These are phyloP conservation scores for Cinara cedri DNA, from an alignment of 2,888 invertebrate genomes.

Conservation along the genomic window DNA sequence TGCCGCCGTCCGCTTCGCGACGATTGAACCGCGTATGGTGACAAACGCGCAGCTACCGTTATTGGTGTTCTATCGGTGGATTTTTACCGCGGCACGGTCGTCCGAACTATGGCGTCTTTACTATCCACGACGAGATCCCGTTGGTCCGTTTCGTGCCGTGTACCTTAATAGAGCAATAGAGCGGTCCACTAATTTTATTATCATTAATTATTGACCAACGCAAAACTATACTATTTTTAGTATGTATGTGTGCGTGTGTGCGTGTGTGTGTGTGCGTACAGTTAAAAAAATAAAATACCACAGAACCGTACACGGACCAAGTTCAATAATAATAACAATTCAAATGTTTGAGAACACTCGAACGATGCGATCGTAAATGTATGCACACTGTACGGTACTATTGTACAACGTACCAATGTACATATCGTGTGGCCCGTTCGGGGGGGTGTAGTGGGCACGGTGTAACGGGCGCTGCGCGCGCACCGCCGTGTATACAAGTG, in stretches of 20 bases:
- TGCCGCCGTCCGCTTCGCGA: too few species aligned
- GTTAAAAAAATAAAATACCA: conserved; percentile 2
- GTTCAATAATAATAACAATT: conserved; percentile 29
- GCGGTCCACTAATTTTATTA: not conserved
- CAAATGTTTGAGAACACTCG: conserved; percentile 30
- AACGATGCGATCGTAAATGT: not conserved
- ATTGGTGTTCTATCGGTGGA: too few species aligned
- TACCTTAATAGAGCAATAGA: too few species aligned
- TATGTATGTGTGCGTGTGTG: not conserved
- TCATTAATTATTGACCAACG: conserved; percentile 14
- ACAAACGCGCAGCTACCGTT: too few species aligned
- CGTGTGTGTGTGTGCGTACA: not conserved
- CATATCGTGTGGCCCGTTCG: not conserved
- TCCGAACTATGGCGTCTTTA: not conserved
- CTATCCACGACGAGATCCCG: not conserved
- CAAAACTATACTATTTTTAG: not conserved
- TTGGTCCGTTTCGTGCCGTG: not conserved
- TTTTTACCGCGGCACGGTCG: conserved; percentile 12
- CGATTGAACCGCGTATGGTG: too few species aligned
- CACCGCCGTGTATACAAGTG: not conserved
- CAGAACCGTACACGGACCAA: conserved; percentile 19
- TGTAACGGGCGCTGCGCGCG: not conserved
- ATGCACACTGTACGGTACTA: not conserved
- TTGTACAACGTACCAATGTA: too few species aligned
- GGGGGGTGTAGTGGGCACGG: not conserved